Evolutionary conservation across 1,140 invertebrate species (phyloP).

Genomic region (Drosophila auraria): DNA sequence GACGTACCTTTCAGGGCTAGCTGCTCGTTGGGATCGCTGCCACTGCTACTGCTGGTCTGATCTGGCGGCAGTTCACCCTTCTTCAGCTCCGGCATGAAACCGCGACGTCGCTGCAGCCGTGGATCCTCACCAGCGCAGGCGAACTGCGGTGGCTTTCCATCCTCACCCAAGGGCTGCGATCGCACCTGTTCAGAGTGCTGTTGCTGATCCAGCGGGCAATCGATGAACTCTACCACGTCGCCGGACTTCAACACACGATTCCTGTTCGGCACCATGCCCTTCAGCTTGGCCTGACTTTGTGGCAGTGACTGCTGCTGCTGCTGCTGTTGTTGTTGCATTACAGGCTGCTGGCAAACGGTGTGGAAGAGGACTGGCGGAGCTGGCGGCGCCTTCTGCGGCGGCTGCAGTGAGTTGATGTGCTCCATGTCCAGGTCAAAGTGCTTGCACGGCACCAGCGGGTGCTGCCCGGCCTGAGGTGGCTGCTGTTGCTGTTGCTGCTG

Average conservation of each 20-base stretch:
- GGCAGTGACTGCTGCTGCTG: slow-evolving; percentile 38
- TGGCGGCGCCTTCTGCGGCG: slow-evolving; percentile 78
- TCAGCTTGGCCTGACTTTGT: slow-evolving; percentile 55
- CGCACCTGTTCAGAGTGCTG: slow-evolving; percentile 65
- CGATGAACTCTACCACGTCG: slow-evolving; percentile 34
- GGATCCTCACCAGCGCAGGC: slow-evolving; percentile 47
- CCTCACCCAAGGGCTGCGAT: slow-evolving; percentile 80
- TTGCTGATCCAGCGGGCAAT: slow-evolving; percentile 64
- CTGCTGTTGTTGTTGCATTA: slow-evolving; percentile 57
- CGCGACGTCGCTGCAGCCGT: slow-evolving; percentile 63
- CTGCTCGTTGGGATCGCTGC: slow-evolving; percentile 42
- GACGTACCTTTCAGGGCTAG: slow-evolving; percentile 50
- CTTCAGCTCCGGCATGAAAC: slow-evolving; percentile 46
- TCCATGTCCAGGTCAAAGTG: slow-evolving; percentile 80
- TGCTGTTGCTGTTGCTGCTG: slow-evolving; percentile 65
- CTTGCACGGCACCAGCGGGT: slow-evolving; percentile 67
- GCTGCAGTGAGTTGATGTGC: slow-evolving; percentile 77
- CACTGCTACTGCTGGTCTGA: slow-evolving; percentile 9
- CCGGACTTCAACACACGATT: slow-evolving; percentile 60
- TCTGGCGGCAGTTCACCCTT: slow-evolving; percentile 48
- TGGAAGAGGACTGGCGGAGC: slow-evolving; percentile 74
- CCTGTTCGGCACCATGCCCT: slow-evolving; percentile 61
- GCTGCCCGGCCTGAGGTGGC: slow-evolving; percentile 36
- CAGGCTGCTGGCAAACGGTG: slow-evolving; percentile 69
- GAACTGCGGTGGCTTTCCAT: slow-evolving; percentile 66